phyloP scores from a whole-genome alignment of 2,797 vertebrate genomes.

The Harpagifer antarcticus region DNA sequence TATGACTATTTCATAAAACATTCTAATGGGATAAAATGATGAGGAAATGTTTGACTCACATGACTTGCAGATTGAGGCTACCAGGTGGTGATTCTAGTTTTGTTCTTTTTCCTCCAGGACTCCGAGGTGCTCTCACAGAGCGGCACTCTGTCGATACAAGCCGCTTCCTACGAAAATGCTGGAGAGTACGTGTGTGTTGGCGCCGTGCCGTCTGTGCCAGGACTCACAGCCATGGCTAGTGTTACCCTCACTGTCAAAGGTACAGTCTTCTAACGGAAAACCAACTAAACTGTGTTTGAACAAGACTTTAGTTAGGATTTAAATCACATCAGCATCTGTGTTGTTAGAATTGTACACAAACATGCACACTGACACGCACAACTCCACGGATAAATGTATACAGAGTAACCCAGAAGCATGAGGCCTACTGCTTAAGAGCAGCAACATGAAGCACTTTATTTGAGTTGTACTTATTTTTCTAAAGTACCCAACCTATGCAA shows the following conservation, averaged over 20 bases:
- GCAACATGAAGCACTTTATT: background rate
- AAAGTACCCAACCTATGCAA: background rate
- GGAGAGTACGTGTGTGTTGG: slow-evolving; percentile 88
- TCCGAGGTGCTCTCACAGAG: slow-evolving; percentile 72
- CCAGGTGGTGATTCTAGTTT: background rate
- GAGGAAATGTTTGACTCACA: no score
- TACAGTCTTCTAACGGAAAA: slow-evolving; percentile 50
- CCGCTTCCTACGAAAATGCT: slow-evolving; percentile 71
- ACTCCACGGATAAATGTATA: background rate
- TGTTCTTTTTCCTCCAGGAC: slow-evolving; percentile 77
- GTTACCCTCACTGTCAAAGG: slow-evolving; percentile 87
- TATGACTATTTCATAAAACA: no score
- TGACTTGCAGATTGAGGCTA: no score
- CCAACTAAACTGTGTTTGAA: background rate
- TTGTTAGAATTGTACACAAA: background rate
- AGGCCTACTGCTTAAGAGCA: background rate
- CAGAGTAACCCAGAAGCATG: background rate
- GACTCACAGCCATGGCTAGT: slow-evolving; percentile 74
- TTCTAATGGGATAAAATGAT: no score
- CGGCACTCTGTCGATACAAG: slow-evolving; percentile 71
- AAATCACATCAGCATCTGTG: background rate
- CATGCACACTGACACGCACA: background rate
- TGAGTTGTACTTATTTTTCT: background rate
- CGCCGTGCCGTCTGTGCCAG: slow-evolving; percentile 81
- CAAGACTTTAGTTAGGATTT: background rate